Percentiles rank a stretch among this genome's conserved stretches.
These are phyloP conservation scores for Periophthalmus modestus DNA, from an alignment of 2,113 vertebrate genomes.

Conservation along the genomic window DNA sequence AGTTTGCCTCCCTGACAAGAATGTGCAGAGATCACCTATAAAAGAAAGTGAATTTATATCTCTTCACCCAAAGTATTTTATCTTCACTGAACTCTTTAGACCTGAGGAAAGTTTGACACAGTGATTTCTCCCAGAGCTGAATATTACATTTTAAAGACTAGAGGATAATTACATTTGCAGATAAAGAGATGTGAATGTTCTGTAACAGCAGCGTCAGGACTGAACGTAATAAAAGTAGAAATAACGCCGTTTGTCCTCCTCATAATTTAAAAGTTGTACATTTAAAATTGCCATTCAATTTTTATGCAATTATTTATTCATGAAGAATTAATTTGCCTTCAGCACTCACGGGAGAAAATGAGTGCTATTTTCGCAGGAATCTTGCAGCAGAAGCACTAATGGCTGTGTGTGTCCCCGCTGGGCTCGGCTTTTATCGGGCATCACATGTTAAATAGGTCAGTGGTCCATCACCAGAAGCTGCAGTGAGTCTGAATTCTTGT, in stretches of 20 bases:
- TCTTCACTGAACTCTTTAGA: background rate
- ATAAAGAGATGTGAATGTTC: constrained; percentile 7
- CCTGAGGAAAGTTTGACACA: background rate
- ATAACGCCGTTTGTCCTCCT: constrained; percentile 21
- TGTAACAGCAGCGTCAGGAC: constrained; percentile 9
- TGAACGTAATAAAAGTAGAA: constrained; percentile 10
- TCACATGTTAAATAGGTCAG: constrained; percentile 59
- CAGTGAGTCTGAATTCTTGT: background rate
- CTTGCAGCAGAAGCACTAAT: constrained; percentile 49
- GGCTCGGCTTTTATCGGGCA: constrained; percentile 41
- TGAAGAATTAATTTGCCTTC: constrained; percentile 46
- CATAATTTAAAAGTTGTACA: constrained; percentile 15
- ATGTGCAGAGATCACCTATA: no score
- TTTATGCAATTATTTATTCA: constrained; percentile 42
- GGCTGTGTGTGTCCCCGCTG: constrained; percentile 24
- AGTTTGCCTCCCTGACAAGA: no score
- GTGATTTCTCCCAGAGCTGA: background rate
- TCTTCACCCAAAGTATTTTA: background rate
- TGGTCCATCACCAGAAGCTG: constrained; percentile 44
- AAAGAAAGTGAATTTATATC: no score
- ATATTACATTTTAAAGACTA: background rate
- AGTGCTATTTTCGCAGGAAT: constrained; percentile 18
- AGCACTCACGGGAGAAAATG: constrained; percentile 2
- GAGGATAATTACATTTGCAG: background rate
- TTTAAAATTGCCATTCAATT: constrained; percentile 20